Base-by-base conservation (phyloP, 2,113 vertebrate genomes). In the Takifugu flavidus region DNA sequence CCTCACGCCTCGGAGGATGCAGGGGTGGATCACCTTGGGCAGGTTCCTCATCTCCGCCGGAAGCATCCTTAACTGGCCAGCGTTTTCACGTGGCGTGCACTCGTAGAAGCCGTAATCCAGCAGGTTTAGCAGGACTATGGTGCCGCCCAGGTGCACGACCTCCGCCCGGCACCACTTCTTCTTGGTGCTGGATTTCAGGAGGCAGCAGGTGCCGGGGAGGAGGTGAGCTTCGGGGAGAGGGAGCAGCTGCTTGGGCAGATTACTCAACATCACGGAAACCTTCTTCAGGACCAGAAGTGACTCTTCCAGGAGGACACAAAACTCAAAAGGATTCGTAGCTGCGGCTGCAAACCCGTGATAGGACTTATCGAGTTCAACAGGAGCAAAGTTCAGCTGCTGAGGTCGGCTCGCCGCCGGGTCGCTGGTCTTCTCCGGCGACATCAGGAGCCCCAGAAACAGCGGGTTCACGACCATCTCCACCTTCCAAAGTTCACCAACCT, bases 91-190 rank as follows among this genome's bases (percentile, higher is more conserved):
- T 8, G 82, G 72, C 15, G 95, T 49, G n/a, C 46, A 50, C 25
- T 81, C 65, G 53, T 70, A 85, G 72, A 91, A 87, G 0, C 94
- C 94, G 28, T 92, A 91, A 84, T 98, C 96, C 57, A 94, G 83
- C 25, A 93, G 87, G 2, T 28, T 71, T 20, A 20, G 20, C 39
- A 95, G 77, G 61, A 85, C 58, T 49, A 91, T 75, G 10, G 72
- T 81, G 2, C 63, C 46, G 42, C 87, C 89, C 0, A 78, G 64
- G n/a, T 89, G 45, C 14, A 72, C 67, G 0, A 98, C 86, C 85
- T 95, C 92, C 13, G 86, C 89, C 74, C 94, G 91, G 70, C 91
- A 93, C 94, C 93, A 95, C 49, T 89, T 86, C 11, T 75, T 78
- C 59, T 85, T 88, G 3, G 50, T 66, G 34, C 82, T 87, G 4